Evolutionary conservation across 1,140 invertebrate species (phyloP), one percentile per base, ranked within the genome.

Genomic region (Tetragonula clypearis): DNA sequence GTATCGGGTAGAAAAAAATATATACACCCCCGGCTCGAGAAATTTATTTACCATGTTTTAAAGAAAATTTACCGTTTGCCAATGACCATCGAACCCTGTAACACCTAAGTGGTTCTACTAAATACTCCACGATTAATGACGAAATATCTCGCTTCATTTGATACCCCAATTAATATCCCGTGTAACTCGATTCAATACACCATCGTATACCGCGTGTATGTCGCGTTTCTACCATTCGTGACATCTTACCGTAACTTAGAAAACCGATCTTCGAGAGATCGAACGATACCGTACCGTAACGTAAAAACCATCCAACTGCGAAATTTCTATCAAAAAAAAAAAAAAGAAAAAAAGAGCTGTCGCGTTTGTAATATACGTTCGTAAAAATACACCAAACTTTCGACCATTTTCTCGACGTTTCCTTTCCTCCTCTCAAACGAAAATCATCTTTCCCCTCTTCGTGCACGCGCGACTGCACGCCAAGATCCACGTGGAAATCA

Each of bases 81-180:
- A 9, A 9, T 26, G 17, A 30, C n/a, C 19, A 12, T 17, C 21
- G 23, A 21, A 14, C 3, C 3, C 14, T 14, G 23, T 26, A 53
- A 41, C 26, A 9, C 9, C n/a, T 21, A 62, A 68, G 1, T 17
- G n/a, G 26, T 41, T 35, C 19, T 23, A 58, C 14, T 79, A 68
- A 84, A 66, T 66, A 78, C 71, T 58, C n/a, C 23, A 30, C 14
- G 60, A 78, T 77, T 83, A 69, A 83, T 77, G 58, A n/a, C 35
- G 23, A 55, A 23, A 69, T 78, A 53, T 69, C 53, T 12, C n/a
- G 56, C 78, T 65, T 41, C 82, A 3, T 19, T 8, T 0, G 75
- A 11, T 79, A 84, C 17, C 30, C 12, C 68, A 35, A 79, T 84
- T 71, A 79, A 84, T 84, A 62, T 55, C 41, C 26, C 1, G 65